Evolutionary conservation across 2,888 invertebrate species (phyloP).

Genomic region (Phanerotoma sp.): DNA sequence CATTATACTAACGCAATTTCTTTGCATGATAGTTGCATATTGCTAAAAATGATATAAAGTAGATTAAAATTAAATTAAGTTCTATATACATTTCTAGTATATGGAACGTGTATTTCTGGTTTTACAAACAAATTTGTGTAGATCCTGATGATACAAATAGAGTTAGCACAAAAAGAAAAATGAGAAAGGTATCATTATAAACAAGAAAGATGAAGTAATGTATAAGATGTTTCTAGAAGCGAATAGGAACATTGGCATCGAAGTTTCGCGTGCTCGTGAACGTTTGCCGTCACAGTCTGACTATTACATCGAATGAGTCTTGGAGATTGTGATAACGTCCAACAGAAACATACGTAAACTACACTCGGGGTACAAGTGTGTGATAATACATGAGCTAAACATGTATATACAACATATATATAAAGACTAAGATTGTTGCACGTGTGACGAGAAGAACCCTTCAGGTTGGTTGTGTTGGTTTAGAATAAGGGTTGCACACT

Average conservation of each 20-base stretch:
- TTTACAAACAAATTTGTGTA: too few relatives aligned
- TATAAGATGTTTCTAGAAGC: not conserved
- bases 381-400: not conserved
- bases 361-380: not conserved
- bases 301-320: slow-evolving; percentile 53
- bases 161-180: too few relatives aligned
- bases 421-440: not conserved
- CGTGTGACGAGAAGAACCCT: slow-evolving; percentile 9
- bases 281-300: slow-evolving; percentile 53
- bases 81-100: too few relatives aligned
- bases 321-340: slow-evolving; percentile 50
- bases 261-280: slow-evolving; percentile 50
- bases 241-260: slow-evolving; percentile 41
- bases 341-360: slow-evolving; percentile 45
- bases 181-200: too few relatives aligned
- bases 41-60: too few relatives aligned
- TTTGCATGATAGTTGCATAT: too few relatives aligned
- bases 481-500: slow-evolving; percentile 48
- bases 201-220: too few relatives aligned
- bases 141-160: too few relatives aligned
- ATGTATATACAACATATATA: slow-evolving; percentile 7
- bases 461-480: slow-evolving; percentile 38
- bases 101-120: too few relatives aligned
- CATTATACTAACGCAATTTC: too few relatives aligned
- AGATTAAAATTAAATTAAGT: too few relatives aligned